Percentiles rank a stretch among this genome's conserved stretches.
Conservation (phyloP, 2,113 vertebrate species). For the Potamarius usumacintae region DNA sequence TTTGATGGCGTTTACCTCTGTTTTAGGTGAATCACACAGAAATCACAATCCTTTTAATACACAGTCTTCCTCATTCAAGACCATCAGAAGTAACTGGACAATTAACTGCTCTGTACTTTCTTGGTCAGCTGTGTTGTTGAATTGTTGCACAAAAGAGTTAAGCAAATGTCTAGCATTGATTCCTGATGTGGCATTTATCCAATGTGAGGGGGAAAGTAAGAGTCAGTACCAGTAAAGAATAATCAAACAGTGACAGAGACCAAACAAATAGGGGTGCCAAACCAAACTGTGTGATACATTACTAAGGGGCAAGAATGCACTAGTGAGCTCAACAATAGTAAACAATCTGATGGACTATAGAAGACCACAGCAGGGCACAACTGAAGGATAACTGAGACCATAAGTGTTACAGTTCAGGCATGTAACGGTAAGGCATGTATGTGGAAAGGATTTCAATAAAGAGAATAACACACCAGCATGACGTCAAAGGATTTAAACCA, state of each 20-base stretch:
- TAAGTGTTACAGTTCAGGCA: not conserved
- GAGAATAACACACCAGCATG: not conserved
- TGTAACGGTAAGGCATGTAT: not conserved
- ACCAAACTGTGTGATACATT: constrained; percentile 12
- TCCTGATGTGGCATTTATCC: not conserved
- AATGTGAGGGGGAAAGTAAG: not conserved
- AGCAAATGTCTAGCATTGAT: not conserved
- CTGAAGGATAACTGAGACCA: not conserved
- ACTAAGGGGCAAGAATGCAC: constrained; percentile 15
- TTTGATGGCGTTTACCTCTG: not conserved
- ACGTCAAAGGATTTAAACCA: not conserved
- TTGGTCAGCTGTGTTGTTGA: not conserved
- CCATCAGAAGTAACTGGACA: not conserved
- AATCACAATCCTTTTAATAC: not conserved
- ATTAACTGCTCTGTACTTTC: not conserved
- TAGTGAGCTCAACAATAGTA: constrained; percentile 17
- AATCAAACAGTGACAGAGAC: constrained; percentile 10
- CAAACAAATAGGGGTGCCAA: not conserved
- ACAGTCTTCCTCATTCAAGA: not conserved
- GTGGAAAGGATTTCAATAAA: not conserved
- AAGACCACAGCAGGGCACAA: not conserved
- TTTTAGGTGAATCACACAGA: not conserved
- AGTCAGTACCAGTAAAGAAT: constrained; percentile 15
- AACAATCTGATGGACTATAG: constrained; percentile 1
- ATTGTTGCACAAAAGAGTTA: not conserved